Percentiles rank a stretch among this genome's conserved stretches.
phyloP scores from a whole-genome alignment of 2,888 invertebrate genomes.

The Phortica magna region DNA sequence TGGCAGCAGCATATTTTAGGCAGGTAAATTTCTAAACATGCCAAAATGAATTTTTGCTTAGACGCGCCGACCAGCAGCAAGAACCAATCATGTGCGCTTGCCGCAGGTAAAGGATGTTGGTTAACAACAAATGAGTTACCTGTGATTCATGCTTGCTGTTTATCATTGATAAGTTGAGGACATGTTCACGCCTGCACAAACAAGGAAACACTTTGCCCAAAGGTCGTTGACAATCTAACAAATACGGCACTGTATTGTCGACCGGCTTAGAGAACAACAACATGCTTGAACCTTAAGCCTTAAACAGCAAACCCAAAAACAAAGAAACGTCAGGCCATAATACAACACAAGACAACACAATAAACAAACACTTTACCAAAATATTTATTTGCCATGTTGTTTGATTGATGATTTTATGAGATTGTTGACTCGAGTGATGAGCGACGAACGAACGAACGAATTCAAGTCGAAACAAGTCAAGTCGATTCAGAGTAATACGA shows the following conservation, averaged over 20 bases:
- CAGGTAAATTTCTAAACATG: no score
- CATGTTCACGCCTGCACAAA: conserved; percentile 33
- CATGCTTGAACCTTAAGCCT: conserved; percentile 22
- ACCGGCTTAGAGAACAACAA: conserved; percentile 43
- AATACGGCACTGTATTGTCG: conserved; percentile 15
- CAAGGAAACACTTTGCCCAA: conserved; percentile 43
- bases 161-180: background rate
- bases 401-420: conserved; percentile 73
- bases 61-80: no score
- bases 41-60: no score
- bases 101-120: background rate
- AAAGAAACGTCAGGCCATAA: background rate
- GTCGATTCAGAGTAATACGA: conserved; percentile 22
- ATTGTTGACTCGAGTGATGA: conserved; percentile 71
- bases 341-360: background rate
- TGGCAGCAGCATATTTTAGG: no score
- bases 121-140: background rate
- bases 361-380: background rate
- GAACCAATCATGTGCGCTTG: background rate
- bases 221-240: background rate
- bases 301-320: background rate
- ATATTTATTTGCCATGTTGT: conserved; percentile 33
- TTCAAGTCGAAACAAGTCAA: conserved; percentile 1
- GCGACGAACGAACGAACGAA: conserved; percentile 54
- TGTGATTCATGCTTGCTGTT: background rate